These are phyloP conservation scores for Corythaixoides concolor DNA, from an alignment of 2,113 vertebrate genomes.

Conservation along the genomic window DNA sequence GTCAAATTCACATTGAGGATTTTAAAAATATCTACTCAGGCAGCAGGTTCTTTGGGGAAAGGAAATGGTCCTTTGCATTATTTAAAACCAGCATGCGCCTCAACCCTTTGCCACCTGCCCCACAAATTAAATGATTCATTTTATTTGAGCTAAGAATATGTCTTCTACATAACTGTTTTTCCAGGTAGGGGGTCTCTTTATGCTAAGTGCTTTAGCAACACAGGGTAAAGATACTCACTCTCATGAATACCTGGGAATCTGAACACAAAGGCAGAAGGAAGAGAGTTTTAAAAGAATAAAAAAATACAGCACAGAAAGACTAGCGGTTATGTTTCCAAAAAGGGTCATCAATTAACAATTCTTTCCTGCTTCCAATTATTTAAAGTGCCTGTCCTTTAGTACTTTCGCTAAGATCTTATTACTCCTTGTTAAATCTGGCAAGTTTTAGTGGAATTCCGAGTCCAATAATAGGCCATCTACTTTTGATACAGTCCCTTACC, in stretches of 20 bases:
- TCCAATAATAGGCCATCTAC: background rate
- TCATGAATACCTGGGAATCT: background rate
- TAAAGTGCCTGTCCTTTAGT: background rate
- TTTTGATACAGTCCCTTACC: background rate
- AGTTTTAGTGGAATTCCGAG: background rate
- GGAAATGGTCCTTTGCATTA: background rate
- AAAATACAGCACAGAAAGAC: background rate
- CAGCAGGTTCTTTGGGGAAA: background rate
- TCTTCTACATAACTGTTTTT: background rate
- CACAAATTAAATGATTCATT: background rate
- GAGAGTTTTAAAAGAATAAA: background rate
- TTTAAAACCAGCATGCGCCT: background rate
- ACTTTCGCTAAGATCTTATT: background rate
- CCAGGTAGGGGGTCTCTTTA: background rate
- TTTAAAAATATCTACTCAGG: background rate
- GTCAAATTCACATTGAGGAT: background rate
- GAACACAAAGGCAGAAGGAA: background rate
- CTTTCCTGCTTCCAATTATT: background rate
- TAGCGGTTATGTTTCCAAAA: background rate
- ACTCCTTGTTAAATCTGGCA: background rate
- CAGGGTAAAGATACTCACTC: background rate
- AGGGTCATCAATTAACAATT: background rate
- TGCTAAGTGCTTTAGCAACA: background rate
- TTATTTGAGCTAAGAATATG: background rate
- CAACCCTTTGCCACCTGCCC: background rate